phyloP scores from a whole-genome alignment of 1,140 invertebrate species.

The Drosophila repleta region DNA sequence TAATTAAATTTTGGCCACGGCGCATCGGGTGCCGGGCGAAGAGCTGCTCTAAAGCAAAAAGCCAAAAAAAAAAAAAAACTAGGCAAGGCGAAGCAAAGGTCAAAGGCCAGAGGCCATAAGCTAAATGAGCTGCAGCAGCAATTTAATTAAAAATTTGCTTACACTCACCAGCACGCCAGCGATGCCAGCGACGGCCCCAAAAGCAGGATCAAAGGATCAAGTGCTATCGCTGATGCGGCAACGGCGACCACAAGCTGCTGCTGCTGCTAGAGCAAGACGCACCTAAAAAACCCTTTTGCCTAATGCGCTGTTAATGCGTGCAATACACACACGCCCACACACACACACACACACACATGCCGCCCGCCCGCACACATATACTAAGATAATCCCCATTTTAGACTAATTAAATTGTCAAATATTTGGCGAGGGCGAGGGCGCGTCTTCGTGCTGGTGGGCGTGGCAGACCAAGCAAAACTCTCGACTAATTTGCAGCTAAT shows the following conservation, averaged over 20 bases:
- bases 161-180: background rate
- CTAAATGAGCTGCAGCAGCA: slow-evolving; percentile 54
- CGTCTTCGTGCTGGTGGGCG: slow-evolving; percentile 20
- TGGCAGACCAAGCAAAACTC: slow-evolving; percentile 29
- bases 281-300: background rate
- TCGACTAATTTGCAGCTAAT: slow-evolving; percentile 52
- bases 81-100: slow-evolving; percentile 38
- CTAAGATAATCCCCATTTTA: slow-evolving; percentile 74
- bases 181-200: slow-evolving; percentile 18
- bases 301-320: slow-evolving; percentile 42
- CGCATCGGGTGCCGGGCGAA: slow-evolving; percentile 7
- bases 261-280: slow-evolving; percentile 41
- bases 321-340: slow-evolving; percentile 9
- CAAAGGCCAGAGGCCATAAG: slow-evolving; percentile 58
- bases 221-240: slow-evolving; percentile 73
- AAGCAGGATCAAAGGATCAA: slow-evolving; percentile 66
- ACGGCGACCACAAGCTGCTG: slow-evolving; percentile 73
- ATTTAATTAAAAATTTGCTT: slow-evolving; percentile 74
- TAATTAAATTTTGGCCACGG: slow-evolving; percentile 75
- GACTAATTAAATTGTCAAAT: slow-evolving; percentile 83
- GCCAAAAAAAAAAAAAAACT: slow-evolving; percentile 13
- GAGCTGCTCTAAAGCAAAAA: background rate
- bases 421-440: slow-evolving; percentile 63
- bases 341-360: background rate
- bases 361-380: slow-evolving; percentile 1